Percentiles rank a stretch among this genome's conserved stretches.
Evolutionary conservation across 1,140 invertebrate species (phyloP).

Genomic region (Tetragnatha versicolor): DNA sequence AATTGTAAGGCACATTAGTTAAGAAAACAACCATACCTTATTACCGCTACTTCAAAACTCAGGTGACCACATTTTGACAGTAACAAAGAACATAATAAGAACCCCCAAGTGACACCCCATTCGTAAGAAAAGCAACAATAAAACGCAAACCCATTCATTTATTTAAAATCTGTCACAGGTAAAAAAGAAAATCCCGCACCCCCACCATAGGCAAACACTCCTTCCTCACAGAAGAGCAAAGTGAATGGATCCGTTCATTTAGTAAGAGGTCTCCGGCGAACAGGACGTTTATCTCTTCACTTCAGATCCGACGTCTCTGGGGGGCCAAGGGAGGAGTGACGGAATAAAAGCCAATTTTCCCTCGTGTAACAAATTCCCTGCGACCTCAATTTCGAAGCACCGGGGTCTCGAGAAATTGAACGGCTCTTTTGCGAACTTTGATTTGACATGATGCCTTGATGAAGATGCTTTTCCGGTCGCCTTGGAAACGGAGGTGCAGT

Average conservation of each 20-base stretch:
- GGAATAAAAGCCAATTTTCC: constrained; percentile 12
- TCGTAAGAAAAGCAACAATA: too few relatives aligned
- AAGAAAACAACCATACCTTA: too few relatives aligned
- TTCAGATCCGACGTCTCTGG: background rate
- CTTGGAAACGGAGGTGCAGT: constrained; percentile 13
- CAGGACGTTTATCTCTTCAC: background rate
- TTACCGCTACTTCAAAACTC: too few relatives aligned
- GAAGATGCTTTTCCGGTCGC: constrained; percentile 25
- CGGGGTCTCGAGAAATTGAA: constrained; percentile 24
- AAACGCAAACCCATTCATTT: too few relatives aligned
- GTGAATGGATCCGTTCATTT: background rate
- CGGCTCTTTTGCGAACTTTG: constrained; percentile 16
- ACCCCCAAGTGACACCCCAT: too few relatives aligned
- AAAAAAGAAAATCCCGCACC: too few relatives aligned
- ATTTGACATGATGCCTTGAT: constrained; percentile 47
- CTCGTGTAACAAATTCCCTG: constrained; percentile 20
- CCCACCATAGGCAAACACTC: too few relatives aligned
- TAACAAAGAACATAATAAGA: too few relatives aligned
- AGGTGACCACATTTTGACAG: too few relatives aligned
- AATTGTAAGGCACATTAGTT: too few relatives aligned
- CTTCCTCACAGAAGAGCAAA: too few relatives aligned
- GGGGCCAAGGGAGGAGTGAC: background rate
- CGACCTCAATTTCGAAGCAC: constrained; percentile 24
- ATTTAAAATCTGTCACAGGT: too few relatives aligned
- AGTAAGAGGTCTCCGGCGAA: background rate